Base-by-base conservation (phyloP, 2,888 invertebrate species). In the Chorisops tibialis region DNA sequence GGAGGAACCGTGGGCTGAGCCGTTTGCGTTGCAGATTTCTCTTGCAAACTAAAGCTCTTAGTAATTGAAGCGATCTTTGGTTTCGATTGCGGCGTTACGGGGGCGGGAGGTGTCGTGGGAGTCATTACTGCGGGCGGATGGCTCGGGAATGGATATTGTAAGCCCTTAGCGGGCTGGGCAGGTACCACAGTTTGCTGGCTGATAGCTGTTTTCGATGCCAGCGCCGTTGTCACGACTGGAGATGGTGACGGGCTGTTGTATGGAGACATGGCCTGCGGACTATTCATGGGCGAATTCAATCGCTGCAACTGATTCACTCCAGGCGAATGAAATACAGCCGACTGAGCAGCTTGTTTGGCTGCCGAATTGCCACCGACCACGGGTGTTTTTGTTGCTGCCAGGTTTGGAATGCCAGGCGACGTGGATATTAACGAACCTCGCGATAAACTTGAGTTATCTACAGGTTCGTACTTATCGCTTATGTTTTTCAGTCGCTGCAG, bases 401-500 rank as follows among this genome's bases (percentile, higher is more conserved):
- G 65, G 67, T 77, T 76, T 9, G 78, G 76, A 59, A 77, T 66
- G 2, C 72, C 76, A 1, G 78, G 75, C 18, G 77, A 75, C 63
- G 19, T 48, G 38, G 64, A 64, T 21, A 65, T 51, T 38, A 63
- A n/a, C 2, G 62, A 52, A 16, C 48, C 45, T 18, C 65, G 56
- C 9, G 63, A 38, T 22, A 69, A 24, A 62, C 70, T 70, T 6
- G 68, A 63, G 47, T 67, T 65, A 41, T 70, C 69, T 77, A 77
- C 82, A 65, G 82, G 86, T 80, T 94, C 85, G 80, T 93, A 87
- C 79, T 92, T 86, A 77, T 94, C 87, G 74, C 87, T 83, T 62
- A 91, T 88, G 71, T 91, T 92, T 76, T 95, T 95, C 63, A 97
- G 81, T 37, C 97, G 83, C 78, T 96, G 94, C 41, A 91, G 87